These are phyloP conservation scores for Lymantria monacha DNA, from an alignment of 2,888 invertebrate genomes.

Conservation along the genomic window DNA sequence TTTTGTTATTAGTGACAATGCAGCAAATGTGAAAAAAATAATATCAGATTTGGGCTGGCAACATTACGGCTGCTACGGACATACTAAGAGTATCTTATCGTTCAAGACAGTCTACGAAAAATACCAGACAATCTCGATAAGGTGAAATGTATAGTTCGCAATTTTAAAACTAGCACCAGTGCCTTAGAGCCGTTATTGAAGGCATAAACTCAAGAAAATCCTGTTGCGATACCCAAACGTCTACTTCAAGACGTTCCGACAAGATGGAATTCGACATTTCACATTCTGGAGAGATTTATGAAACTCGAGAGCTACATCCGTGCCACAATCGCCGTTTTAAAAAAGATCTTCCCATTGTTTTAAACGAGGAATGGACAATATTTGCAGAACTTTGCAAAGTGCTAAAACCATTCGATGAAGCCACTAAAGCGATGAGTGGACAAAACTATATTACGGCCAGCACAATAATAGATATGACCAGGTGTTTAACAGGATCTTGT, in stretches of 20 bases:
- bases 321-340: constrained; percentile 17
- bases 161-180: no score
- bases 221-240: no score
- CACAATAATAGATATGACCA: constrained; percentile 22
- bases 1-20: constrained; percentile 12
- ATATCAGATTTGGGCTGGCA: constrained; percentile 16
- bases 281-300: no score
- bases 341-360: constrained; percentile 12
- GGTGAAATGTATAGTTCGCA: no score
- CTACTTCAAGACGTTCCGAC: no score
- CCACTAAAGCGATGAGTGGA: constrained; percentile 26
- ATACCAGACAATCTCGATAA: no score
- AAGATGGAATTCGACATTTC: no score
- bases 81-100: constrained; percentile 30
- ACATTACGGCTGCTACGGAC: constrained; percentile 30
- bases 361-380: constrained; percentile 26
- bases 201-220: no score
- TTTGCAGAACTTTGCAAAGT: constrained; percentile 14
- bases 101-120: no score
- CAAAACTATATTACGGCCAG: constrained; percentile 31
- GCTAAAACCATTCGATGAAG: constrained; percentile 35
- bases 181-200: no score
- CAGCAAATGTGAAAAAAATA: constrained; percentile 9
- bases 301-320: no score
- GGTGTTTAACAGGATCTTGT: constrained; percentile 17